Evolutionary conservation across 30 jellyfish, hydroid and myxozoan species (phyloP).

Genomic region (Phacellophora camtschatica): DNA sequence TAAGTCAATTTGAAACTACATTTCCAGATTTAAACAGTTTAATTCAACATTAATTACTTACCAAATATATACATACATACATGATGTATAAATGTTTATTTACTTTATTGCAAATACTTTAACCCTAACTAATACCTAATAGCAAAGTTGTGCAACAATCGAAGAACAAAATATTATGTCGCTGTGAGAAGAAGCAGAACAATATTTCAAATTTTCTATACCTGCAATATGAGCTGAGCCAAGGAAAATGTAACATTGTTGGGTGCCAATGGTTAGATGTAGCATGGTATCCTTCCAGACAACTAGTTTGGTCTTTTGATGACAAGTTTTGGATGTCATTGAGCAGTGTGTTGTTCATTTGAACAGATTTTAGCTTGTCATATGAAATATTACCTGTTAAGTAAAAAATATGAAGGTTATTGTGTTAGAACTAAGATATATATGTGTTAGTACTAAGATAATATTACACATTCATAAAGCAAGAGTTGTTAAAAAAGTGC

Average conservation of each 20-base stretch:
- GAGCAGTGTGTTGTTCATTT: background rate
- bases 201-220: background rate
- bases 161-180: background rate
- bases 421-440: no score
- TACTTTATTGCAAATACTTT: no score
- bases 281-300: constrained; percentile 39
- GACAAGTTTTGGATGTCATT: constrained; percentile 30
- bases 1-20: background rate
- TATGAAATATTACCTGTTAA: constrained; percentile 22
- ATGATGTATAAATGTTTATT: background rate
- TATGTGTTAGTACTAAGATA: no score
- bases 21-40: background rate
- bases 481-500: no score
- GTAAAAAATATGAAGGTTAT: no score
- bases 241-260: constrained; percentile 11
- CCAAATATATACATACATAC: background rate
- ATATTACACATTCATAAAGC: no score
- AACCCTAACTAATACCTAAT: no score
- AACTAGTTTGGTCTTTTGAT: constrained; percentile 28
- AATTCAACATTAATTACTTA: background rate
- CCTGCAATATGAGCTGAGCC: constrained; percentile 35
- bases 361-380: constrained; percentile 2
- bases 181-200: background rate
- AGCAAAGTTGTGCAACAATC: background rate
- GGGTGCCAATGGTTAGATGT: constrained; percentile 42